Evolutionary conservation across 2,888 invertebrate genomes (phyloP).

Genomic region (Drosophila differens): DNA sequence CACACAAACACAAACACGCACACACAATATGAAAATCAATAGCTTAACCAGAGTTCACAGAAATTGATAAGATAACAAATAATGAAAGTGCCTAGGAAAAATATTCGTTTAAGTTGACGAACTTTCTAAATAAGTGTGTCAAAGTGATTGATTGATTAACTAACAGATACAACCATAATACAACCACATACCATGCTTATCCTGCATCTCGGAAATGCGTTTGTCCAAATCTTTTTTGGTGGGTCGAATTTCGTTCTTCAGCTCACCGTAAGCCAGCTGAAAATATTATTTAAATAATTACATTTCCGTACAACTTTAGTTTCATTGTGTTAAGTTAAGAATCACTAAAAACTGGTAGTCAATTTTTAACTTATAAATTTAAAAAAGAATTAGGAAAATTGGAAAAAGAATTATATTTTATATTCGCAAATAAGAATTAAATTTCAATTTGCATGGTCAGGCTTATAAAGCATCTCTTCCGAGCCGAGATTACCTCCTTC

Average conservation of each 20-base stretch:
- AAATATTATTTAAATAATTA: constrained; percentile 19
- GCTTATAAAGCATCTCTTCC: background rate
- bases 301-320: background rate
- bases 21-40: constrained; percentile 86
- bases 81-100: constrained; percentile 16
- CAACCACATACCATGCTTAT: constrained; percentile 92
- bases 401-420: background rate
- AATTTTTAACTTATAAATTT: background rate
- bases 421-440: background rate
- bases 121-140: background rate
- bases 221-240: constrained; percentile 90
- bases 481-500: constrained; percentile 88
- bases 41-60: constrained; percentile 82
- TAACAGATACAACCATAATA: background rate
- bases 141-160: background rate
- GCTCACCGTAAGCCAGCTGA: constrained; percentile 88
- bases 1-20: constrained; percentile 73
- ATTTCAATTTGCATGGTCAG: background rate
- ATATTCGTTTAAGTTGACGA: background rate
- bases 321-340: background rate
- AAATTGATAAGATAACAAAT: constrained; percentile 18
- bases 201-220: constrained; percentile 92
- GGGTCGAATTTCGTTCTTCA: constrained; percentile 87
- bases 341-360: background rate
- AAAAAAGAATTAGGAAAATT: background rate